A percentile compares a stretch with the other conserved stretches of the same genome.
Evolutionary conservation across 2,113 vertebrate genomes (phyloP).

Genomic region (Lophotis ruficrista): DNA sequence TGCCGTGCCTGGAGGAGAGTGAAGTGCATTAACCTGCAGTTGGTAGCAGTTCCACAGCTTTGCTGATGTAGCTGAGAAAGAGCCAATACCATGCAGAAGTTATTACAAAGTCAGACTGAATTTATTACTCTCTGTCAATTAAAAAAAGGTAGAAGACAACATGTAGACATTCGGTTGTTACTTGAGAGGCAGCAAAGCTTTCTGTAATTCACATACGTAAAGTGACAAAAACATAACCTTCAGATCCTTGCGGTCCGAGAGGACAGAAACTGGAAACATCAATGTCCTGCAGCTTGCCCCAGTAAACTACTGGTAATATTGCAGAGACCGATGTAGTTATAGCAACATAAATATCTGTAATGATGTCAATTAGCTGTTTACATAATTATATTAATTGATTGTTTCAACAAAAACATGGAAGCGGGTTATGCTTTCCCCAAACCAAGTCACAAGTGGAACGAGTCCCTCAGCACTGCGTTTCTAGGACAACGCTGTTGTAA

Average conservation of each 20-base stretch:
- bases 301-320: neutral
- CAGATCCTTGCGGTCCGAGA: conserved; percentile 29
- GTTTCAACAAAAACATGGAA: neutral
- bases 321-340: neutral
- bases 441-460: neutral
- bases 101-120: conserved; percentile 69
- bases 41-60: neutral
- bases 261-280: conserved; percentile 11
- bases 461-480: conserved; percentile 21
- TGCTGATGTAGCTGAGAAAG: neutral
- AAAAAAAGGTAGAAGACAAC: conserved; percentile 45
- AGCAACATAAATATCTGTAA: conserved; percentile 23
- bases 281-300: conserved; percentile 21
- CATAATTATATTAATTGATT: neutral
- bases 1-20: neutral
- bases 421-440: neutral
- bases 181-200: conserved; percentile 22
- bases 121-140: conserved; percentile 66
- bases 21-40: neutral
- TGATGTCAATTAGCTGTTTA: neutral
- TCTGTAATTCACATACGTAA: conserved; percentile 13
- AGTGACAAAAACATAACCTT: conserved; percentile 60
- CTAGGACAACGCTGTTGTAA: conserved; percentile 25
- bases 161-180: conserved; percentile 41
- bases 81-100: conserved; percentile 32